These are phyloP conservation scores for Syngnathus acus DNA, from an alignment of 2,797 vertebrate genomes.

Conservation along the genomic window DNA sequence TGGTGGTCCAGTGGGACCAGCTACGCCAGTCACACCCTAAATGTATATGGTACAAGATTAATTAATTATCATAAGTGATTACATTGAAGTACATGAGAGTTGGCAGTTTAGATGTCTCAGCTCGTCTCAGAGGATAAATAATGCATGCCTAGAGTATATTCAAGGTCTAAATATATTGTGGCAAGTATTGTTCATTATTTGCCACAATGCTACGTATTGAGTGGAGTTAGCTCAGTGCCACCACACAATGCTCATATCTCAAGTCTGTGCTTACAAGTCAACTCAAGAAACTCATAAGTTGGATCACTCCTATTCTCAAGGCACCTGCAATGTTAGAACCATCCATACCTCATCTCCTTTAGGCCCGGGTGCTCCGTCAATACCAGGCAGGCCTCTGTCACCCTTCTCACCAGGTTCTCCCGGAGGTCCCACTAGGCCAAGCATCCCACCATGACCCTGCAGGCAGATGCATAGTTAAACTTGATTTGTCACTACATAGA, in stretches of 20 bases:
- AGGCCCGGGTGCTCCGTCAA: conserved; percentile 73
- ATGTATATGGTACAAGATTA: conserved; percentile 6
- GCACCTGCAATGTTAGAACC: not conserved
- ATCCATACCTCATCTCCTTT: conserved; percentile 77
- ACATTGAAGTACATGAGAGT: not conserved
- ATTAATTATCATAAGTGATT: not conserved
- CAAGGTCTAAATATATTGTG: too few relatives aligned
- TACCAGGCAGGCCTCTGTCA: conserved; percentile 81
- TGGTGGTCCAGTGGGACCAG: conserved; percentile 77
- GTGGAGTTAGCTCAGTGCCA: too few relatives aligned
- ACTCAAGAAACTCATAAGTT: too few relatives aligned
- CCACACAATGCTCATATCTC: too few relatives aligned
- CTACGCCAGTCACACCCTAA: conserved; percentile 70
- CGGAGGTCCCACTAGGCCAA: conserved; percentile 83
- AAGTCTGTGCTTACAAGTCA: too few relatives aligned
- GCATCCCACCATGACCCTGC: conserved; percentile 85
- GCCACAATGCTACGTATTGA: too few relatives aligned
- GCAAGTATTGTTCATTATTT: too few relatives aligned
- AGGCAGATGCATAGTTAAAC: conserved; percentile 22
- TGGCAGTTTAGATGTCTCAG: too few relatives aligned
- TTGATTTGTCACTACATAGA: conserved; percentile 12
- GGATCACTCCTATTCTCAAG: not conserved
- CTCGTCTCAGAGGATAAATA: too few relatives aligned
- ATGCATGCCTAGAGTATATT: too few relatives aligned
- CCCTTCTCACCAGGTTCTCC: conserved; percentile 91